phyloP scores from a whole-genome alignment of 1,140 invertebrate genomes.

The Palaemon carinicauda region DNA sequence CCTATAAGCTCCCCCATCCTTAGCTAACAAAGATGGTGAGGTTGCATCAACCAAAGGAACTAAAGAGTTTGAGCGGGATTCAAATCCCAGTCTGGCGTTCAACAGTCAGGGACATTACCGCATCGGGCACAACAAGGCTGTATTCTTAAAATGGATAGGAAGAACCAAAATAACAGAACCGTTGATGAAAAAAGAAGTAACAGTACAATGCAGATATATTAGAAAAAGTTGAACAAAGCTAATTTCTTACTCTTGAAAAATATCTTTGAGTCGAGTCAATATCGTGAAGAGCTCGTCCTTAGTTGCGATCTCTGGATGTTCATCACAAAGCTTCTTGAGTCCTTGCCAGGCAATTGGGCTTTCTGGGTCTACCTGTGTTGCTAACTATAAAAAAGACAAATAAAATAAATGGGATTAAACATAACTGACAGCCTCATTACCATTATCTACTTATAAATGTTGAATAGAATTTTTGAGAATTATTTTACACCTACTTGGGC shows the following conservation, averaged over 20 bases:
- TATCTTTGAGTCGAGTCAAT: conserved; percentile 13
- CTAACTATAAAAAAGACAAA: conserved; percentile 20
- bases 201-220: too few relatives aligned
- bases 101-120: too few relatives aligned
- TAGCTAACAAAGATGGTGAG: too few relatives aligned
- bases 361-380: conserved; percentile 43
- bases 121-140: too few relatives aligned
- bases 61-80: too few relatives aligned
- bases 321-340: conserved; percentile 27
- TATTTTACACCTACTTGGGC: too few relatives aligned
- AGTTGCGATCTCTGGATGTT: background rate
- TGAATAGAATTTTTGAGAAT: background rate
- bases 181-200: too few relatives aligned
- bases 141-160: too few relatives aligned
- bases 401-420: background rate
- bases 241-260: conserved; percentile 30
- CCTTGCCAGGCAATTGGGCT: conserved; percentile 46
- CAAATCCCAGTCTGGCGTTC: too few relatives aligned
- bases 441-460: background rate
- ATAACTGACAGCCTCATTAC: background rate
- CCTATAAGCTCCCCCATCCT: too few relatives aligned
- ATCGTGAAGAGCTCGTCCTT: conserved; percentile 7
- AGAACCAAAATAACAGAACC: too few relatives aligned
- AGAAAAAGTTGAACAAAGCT: background rate
- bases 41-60: too few relatives aligned